Percentiles rank a stretch among this genome's conserved stretches.
These are phyloP conservation scores for Melierax canorus DNA, from an alignment of 2,113 vertebrate species.

Conservation along the genomic window DNA sequence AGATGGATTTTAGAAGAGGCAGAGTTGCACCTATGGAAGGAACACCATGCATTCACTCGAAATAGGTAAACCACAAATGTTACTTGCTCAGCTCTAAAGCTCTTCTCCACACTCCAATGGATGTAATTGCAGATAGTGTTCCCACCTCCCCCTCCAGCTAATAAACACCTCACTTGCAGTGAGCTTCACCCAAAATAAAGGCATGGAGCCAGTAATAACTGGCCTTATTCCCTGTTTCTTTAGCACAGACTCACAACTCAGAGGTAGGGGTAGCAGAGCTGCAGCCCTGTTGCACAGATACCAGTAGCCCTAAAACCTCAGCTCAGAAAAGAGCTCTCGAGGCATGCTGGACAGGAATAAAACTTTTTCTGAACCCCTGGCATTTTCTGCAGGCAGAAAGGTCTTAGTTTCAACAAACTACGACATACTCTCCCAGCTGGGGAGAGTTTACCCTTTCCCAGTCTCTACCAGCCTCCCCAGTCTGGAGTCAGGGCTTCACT, in stretches of 20 bases:
- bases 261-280: neutral
- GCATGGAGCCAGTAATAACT: neutral
- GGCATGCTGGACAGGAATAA: neutral
- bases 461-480: neutral
- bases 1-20: neutral
- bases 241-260: neutral
- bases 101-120: neutral
- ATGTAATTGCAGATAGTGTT: neutral
- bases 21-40: neutral
- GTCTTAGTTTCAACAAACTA: neutral
- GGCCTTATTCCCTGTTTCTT: neutral
- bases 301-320: neutral
- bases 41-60: neutral
- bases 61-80: neutral
- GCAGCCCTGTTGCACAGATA: neutral
- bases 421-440: rapidly evolving
- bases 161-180: neutral
- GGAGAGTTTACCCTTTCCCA: neutral
- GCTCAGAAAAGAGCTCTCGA: neutral
- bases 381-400: neutral
- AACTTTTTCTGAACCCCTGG: neutral
- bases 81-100: neutral
- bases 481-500: neutral
- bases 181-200: neutral
- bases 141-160: neutral